A percentile compares a stretch with the other conserved stretches of the same genome.
phyloP scores from a whole-genome alignment of 2,797 vertebrate species.

The Alosa sapidissima region DNA sequence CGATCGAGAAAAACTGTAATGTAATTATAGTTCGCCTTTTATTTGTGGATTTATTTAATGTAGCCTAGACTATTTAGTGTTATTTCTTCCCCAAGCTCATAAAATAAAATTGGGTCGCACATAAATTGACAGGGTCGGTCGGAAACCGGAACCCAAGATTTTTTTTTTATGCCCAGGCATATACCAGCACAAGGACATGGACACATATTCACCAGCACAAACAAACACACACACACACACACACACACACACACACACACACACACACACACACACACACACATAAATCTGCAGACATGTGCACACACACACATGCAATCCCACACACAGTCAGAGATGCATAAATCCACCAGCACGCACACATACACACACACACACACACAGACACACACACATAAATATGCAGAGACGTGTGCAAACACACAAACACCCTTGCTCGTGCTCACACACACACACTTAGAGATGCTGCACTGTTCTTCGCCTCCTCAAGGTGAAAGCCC shows the following conservation, averaged over 20 bases:
- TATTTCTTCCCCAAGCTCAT: too few relatives aligned
- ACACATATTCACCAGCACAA: too few relatives aligned
- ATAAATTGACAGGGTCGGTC: too few relatives aligned
- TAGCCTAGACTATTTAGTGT: too few relatives aligned
- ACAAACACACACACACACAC: background rate
- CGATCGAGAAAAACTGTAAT: too few relatives aligned
- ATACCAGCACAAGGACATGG: too few relatives aligned
- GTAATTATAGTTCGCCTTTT: too few relatives aligned
- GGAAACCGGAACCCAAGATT: too few relatives aligned
- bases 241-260: background rate
- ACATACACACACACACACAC: background rate
- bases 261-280: background rate
- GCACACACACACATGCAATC: background rate
- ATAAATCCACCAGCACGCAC: background rate
- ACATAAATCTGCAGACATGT: slow-evolving; percentile 10
- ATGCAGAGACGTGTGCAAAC: slow-evolving; percentile 8
- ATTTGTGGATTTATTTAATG: too few relatives aligned
- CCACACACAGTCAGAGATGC: too few relatives aligned
- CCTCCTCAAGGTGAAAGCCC: slow-evolving; percentile 62
- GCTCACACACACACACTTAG: background rate
- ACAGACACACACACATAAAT: background rate
- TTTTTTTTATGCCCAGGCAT: too few relatives aligned
- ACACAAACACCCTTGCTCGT: background rate
- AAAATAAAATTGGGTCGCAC: too few relatives aligned
- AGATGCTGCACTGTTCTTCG: slow-evolving; percentile 34